Conservation (phyloP, 1,140 invertebrate genomes). For the Anadara kagoshimensis region DNA sequence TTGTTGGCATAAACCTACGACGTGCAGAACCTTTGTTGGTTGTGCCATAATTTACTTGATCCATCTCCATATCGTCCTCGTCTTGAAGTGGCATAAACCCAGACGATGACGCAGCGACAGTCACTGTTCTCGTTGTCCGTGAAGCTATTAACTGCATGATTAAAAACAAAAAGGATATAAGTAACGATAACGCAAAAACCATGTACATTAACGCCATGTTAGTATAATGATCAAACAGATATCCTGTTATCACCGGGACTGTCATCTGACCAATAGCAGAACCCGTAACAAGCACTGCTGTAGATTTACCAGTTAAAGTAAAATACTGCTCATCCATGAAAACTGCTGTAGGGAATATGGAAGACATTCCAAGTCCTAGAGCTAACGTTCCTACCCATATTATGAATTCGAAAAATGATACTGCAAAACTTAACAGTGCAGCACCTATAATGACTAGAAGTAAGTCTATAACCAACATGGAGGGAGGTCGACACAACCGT, state of each 20-base stretch:
- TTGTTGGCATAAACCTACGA: too few relatives aligned
- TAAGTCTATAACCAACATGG: slow-evolving; percentile 71
- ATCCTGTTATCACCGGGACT: slow-evolving; percentile 69
- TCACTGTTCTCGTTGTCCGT: too few relatives aligned
- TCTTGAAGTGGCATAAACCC: too few relatives aligned
- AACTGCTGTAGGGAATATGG: slow-evolving; percentile 75
- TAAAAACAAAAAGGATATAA: slow-evolving; percentile 58
- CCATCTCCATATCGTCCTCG: too few relatives aligned
- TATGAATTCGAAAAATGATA: slow-evolving; percentile 51
- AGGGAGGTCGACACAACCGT: slow-evolving; percentile 66
- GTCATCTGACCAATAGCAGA: slow-evolving; percentile 75
- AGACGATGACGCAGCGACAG: too few relatives aligned
- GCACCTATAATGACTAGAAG: slow-evolving; percentile 68
- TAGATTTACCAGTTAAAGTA: slow-evolving; percentile 74
- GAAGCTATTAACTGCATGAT: slow-evolving; percentile 62
- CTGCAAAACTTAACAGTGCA: slow-evolving; percentile 69
- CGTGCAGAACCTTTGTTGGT: too few relatives aligned
- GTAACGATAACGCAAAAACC: slow-evolving; percentile 52
- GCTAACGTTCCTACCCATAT: slow-evolving; percentile 64
- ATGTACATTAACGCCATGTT: slow-evolving; percentile 72
- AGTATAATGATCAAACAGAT: slow-evolving; percentile 62
- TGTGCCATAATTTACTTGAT: too few relatives aligned
- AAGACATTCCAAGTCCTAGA: slow-evolving; percentile 75
- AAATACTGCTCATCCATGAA: slow-evolving; percentile 76
- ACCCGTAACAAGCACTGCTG: slow-evolving; percentile 75